Conservation (phyloP, 2,113 vertebrate species). For the Catharus bicknelli region DNA sequence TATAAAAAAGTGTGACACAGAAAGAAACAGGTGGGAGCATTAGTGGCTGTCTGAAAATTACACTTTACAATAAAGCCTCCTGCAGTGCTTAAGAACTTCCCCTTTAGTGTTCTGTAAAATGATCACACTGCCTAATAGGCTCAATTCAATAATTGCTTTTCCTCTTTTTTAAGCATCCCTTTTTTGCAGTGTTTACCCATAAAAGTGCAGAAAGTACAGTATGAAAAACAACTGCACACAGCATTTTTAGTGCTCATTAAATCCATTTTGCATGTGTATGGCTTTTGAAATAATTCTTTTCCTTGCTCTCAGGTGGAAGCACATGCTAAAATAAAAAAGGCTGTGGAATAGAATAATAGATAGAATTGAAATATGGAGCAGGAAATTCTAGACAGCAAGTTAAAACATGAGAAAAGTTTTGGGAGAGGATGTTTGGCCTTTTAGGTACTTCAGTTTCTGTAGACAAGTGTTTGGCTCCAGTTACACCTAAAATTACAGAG, state of each 20-base stretch:
- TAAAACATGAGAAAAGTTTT: neutral
- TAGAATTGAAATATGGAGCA: neutral
- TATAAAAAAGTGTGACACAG: constrained; percentile 34
- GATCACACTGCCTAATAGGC: constrained; percentile 24
- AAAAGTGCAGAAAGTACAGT: constrained; percentile 37
- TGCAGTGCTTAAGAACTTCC: constrained; percentile 32
- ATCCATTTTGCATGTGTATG: neutral
- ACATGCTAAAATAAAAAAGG: neutral
- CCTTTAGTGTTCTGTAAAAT: constrained; percentile 36
- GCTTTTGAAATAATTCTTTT: neutral
- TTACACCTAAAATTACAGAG: neutral
- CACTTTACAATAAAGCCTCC: constrained; percentile 23
- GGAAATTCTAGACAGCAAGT: neutral
- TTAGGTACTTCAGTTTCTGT: neutral
- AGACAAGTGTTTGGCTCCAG: neutral
- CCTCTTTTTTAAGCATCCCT: neutral
- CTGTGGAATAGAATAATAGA: neutral
- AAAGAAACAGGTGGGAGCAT: constrained; percentile 41
- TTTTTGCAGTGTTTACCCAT: constrained; percentile 19
- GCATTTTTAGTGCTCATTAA: neutral
- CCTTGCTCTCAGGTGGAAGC: neutral
- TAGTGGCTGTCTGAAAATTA: constrained; percentile 50
- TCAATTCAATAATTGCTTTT: constrained; percentile 44
- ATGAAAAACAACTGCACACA: constrained; percentile 37
- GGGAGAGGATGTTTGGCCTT: neutral